These are phyloP conservation scores for Drosophila setosimentum DNA, from an alignment of 2,888 invertebrate species.

Conservation along the genomic window DNA sequence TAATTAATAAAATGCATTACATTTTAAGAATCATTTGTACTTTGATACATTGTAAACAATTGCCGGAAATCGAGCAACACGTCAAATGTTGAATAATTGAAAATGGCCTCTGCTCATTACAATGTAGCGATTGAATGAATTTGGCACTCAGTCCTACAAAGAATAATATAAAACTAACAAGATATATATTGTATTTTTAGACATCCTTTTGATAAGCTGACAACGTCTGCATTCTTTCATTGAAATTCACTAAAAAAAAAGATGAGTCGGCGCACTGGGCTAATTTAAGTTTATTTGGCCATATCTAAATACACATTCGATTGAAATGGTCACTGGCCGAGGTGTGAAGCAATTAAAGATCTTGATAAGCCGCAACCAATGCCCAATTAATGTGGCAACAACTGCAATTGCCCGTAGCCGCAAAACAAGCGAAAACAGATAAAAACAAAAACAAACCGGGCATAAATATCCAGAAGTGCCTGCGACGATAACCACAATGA, in stretches of 20 bases:
- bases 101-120: conserved; percentile 17
- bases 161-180: background rate
- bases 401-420: conserved; percentile 51
- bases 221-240: conserved; percentile 38
- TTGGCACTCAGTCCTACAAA: conserved; percentile 52
- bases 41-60: conserved; percentile 12
- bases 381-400: conserved; percentile 56
- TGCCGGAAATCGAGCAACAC: conserved; percentile 48
- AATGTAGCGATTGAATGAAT: conserved; percentile 18
- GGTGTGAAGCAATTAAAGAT: conserved; percentile 47
- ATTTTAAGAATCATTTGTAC: conserved; percentile 30
- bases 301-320: conserved; percentile 1
- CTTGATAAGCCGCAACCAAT: conserved; percentile 53
- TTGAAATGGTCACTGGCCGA: background rate
- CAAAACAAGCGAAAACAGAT: conserved; percentile 41
- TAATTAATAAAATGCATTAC: conserved; percentile 73
- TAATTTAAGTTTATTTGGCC: conserved; percentile 11
- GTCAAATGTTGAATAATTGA: conserved; percentile 10
- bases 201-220: conserved; percentile 29
- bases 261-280: conserved; percentile 11
- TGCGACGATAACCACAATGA: conserved; percentile 45
- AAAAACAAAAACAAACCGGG: conserved; percentile 11
- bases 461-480: conserved; percentile 56
- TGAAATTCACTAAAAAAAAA: conserved; percentile 51
- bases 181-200: conserved; percentile 54